Conservation (phyloP, 2,797 vertebrate species). For the Tangara arthus region DNA sequence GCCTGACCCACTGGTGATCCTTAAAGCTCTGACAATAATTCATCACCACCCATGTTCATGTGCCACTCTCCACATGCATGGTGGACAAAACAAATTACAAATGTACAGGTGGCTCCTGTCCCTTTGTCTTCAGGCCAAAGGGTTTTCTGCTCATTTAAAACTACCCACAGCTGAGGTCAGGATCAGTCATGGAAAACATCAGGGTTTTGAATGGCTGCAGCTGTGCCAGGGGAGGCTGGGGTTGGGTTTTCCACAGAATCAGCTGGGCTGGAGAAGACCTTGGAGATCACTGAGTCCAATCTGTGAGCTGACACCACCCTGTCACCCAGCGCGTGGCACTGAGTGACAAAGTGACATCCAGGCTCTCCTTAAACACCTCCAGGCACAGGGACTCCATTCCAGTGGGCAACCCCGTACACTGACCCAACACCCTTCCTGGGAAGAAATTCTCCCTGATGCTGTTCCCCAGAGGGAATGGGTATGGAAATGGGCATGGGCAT, state of each 20-base stretch:
- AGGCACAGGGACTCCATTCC: background rate
- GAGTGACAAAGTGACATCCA: background rate
- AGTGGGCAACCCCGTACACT: rapidly evolving
- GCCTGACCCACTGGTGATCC: rapidly evolving
- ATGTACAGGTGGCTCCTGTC: rapidly evolving
- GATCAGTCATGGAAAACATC: rapidly evolving
- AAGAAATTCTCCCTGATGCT: background rate
- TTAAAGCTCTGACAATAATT: background rate
- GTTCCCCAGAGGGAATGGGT: background rate
- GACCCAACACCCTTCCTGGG: rapidly evolving
- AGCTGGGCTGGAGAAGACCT: background rate
- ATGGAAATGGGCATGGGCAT: background rate
- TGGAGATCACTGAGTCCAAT: background rate
- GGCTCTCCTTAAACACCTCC: background rate
- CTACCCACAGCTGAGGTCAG: background rate
- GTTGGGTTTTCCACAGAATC: background rate
- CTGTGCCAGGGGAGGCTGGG: background rate
- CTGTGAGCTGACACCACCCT: background rate
- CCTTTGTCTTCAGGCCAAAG: background rate
- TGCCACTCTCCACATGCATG: rapidly evolving
- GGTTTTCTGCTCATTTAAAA: background rate
- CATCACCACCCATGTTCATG: rapidly evolving
- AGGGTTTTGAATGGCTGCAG: background rate
- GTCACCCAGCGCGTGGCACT: background rate
- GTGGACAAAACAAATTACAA: background rate